Evolutionary conservation across 53 echinoderm and acorn worm genomes (phyloP).

Genomic region (Paracentrotus lividus): DNA sequence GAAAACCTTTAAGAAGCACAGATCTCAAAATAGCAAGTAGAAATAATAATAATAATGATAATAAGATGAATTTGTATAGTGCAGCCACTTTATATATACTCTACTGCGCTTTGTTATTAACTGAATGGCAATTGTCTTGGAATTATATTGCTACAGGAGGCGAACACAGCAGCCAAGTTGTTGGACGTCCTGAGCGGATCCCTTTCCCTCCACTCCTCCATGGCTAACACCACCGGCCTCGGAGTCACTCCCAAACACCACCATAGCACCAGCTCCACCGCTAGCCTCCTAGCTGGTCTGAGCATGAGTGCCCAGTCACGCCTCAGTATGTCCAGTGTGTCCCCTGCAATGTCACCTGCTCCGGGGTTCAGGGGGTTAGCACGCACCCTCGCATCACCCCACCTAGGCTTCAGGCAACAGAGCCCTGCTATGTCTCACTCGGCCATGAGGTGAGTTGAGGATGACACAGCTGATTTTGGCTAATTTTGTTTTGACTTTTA

Average conservation of each 20-base stretch:
- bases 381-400: constrained; percentile 81
- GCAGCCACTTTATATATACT: too few species aligned
- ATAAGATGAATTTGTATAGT: too few species aligned
- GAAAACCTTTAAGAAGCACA: too few species aligned
- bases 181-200: constrained; percentile 74
- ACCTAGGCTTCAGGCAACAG: constrained; percentile 81
- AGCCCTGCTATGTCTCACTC: constrained; percentile 86
- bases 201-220: constrained; percentile 69
- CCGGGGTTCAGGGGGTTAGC: constrained; percentile 72
- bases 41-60: background rate
- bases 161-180: constrained; percentile 79
- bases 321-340: constrained; percentile 86
- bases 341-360: constrained; percentile 77
- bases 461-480: too few species aligned
- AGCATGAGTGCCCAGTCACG: constrained; percentile 93
- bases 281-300: constrained; percentile 83
- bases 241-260: constrained; percentile 83
- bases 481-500: too few species aligned
- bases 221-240: constrained; percentile 45
- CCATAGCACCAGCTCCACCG: constrained; percentile 79
- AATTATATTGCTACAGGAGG: constrained; percentile 41
- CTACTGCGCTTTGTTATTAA: too few species aligned
- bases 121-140: background rate
- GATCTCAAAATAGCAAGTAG: too few species aligned
- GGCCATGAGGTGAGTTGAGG: constrained; percentile 78